Percentiles rank a stretch among this genome's conserved stretches.
Evolutionary conservation across 2,113 vertebrate genomes (phyloP).

Genomic region (Megaceryle torquata): DNA sequence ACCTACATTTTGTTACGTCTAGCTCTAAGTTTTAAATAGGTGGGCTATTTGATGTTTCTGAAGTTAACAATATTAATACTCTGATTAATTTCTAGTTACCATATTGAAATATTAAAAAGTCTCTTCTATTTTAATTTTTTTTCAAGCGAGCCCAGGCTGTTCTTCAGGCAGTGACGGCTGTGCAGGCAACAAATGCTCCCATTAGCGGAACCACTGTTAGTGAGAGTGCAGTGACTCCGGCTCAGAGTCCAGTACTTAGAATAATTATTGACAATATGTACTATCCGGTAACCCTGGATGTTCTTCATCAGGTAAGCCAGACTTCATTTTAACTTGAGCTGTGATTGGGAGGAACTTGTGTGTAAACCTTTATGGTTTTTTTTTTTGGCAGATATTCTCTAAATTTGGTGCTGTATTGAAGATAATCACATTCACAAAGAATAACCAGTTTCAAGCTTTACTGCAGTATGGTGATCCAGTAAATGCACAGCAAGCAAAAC

Average conservation of each 20-base stretch:
- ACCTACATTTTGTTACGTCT: background rate
- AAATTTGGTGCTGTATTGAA: conserved; percentile 99
- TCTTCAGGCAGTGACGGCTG: conserved; percentile 88
- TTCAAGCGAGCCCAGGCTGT: conserved; percentile 87
- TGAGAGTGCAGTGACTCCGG: conserved; percentile 86
- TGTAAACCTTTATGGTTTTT: conserved; percentile 23
- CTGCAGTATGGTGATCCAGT: conserved; percentile 93
- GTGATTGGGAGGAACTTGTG: background rate
- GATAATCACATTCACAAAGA: conserved; percentile 99
- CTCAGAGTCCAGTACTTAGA: conserved; percentile 92
- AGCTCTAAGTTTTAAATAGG: background rate
- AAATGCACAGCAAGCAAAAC: conserved; percentile 94
- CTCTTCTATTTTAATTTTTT: background rate
- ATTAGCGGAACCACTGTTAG: conserved; percentile 86
- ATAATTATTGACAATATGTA: conserved; percentile 99
- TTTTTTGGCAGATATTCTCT: conserved; percentile 91
- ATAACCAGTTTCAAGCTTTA: conserved; percentile 98
- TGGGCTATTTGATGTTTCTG: background rate
- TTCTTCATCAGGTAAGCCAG: conserved; percentile 91
- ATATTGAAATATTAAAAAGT: background rate
- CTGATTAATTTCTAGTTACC: background rate
- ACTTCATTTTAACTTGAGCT: background rate
- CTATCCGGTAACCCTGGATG: conserved; percentile 96
- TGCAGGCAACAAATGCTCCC: conserved; percentile 88
- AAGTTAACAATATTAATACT: background rate